Evolutionary conservation across 2,113 vertebrate genomes (phyloP).

Genomic region (Bos javanicus): DNA sequence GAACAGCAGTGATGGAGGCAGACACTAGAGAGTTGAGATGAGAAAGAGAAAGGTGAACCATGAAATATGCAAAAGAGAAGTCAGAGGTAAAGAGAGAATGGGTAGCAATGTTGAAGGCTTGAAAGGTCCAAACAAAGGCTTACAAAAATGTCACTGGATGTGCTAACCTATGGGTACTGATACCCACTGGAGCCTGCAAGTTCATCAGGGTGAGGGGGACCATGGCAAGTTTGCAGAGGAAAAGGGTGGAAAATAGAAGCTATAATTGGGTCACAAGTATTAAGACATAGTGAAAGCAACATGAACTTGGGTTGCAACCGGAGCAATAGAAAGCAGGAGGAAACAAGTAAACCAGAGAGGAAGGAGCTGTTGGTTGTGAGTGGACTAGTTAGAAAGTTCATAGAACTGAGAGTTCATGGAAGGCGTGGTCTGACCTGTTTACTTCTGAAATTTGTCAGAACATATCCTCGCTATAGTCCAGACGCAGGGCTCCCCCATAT

Average conservation of each 20-base stretch:
- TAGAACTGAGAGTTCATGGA: neutral
- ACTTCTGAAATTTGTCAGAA: neutral
- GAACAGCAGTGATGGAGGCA: neutral
- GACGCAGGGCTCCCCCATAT: neutral
- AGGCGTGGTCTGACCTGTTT: neutral
- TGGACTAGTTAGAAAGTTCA: rapidly evolving
- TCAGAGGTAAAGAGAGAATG: neutral
- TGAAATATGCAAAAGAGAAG: neutral
- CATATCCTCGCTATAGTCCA: too few relatives aligned
- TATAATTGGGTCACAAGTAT: rapidly evolving
- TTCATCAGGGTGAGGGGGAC: neutral
- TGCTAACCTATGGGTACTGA: too few relatives aligned
- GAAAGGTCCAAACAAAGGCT: too few relatives aligned
- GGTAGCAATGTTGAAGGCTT: too few relatives aligned
- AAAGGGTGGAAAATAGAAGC: neutral
- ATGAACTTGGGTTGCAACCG: neutral
- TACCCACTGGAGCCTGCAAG: rapidly evolving
- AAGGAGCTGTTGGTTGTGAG: neutral
- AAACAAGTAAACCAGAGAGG: too few relatives aligned
- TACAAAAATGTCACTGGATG: too few relatives aligned
- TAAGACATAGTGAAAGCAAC: neutral
- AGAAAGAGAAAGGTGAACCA: neutral
- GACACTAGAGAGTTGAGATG: neutral
- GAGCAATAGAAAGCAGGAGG: neutral
- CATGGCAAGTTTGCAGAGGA: rapidly evolving